Evolutionary conservation across 2,888 invertebrate species (phyloP), one percentile per base, ranked within the genome.

Genomic region (Geophilus truncorum): DNA sequence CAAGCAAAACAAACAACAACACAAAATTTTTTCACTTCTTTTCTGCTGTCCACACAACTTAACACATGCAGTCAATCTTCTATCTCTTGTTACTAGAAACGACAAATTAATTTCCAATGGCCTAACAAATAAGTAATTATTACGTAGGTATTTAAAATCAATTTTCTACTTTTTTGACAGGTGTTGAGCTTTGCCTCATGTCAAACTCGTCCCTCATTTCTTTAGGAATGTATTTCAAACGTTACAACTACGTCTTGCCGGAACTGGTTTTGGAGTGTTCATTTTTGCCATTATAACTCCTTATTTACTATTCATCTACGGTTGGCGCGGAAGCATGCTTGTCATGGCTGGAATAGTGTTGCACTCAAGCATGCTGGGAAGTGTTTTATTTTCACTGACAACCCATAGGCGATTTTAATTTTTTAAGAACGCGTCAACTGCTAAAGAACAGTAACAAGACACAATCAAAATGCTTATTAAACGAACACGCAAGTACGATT

Each of bases 241-340:
- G 82, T 62, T 80, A 81, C 25, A 82, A 82, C 70, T 80, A 82
- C 62, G 84, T 25, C 82, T 84, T 80, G 76, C 83, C 15, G 84
- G 84, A 5, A 82, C 83, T 77, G 85, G 84, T 10, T 7, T 85
- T 15, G 85, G 84, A 9, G 80, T 84, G 45, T 83, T 84, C 76
- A 62, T 82, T 23, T 81, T 84, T 80, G 83, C 83, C 18, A 82
- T 83, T 12, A 32, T 83, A 36, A 80, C 84, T 15, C 82, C 83
- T 57, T 76, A 75, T 57, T 45, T 83, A 15, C 81, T 84, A 9
- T 57, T 62, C 40, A 82, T 80, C n/a, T 85, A 84, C 62, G 84
- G 84, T 25, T 84, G 84, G 84, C 80, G 84, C 9, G 83, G 84
- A 9, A 83, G 84, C 0, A 83, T 83, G 76, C 79, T 84, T 40